Base-by-base conservation (phyloP, 1,140 invertebrate genomes). In the Drosophila fuyamai region DNA sequence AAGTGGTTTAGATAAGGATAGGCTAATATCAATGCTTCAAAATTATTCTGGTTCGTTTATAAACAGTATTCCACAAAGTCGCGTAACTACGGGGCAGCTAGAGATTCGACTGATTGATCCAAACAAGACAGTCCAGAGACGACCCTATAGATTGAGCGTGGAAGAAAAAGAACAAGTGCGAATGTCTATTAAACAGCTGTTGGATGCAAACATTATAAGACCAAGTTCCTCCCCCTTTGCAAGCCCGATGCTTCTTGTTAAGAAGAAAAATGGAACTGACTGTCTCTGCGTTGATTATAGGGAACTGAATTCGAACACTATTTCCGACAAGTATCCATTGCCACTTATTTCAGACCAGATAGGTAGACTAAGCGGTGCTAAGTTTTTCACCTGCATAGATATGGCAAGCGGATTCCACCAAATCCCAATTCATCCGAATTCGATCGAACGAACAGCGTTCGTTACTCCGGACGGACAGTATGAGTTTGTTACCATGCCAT, bases 51-150 rank as follows among this genome's bases (percentile, higher is more conserved):
- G 12, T 18, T 60, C 36, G 4, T 68, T 51, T 13, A 46, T 68
- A 18, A 50, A 46, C 32, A 32, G 47, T n/a, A 38, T 61, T 7
- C 47, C 56, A 67, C 29, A 60, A 12, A 46, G 38, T 10, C 38
- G 27, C 14, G 27, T 51, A 36, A 43, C 46, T 27, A 51, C 46
- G 2, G 63, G 40, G 13, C 63, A 60, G 13, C 2, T 53, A 36
- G 32, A 67, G 10, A 46, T 43, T 51, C 47, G 57, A 10, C 29
- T 53, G 32, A 68, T 53, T 61, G 40, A 61, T 46, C 32, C n/a
- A 36, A 53, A 61, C 9, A 62, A 53, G 18, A 53, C 12, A 8
- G 18, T 46, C n/a, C n/a, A 38, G 38, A 51, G 63, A 7, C 35
- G 41, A 9, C 43, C 62, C 10, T 53, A 53, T 7, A 2, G 29